Conservation (phyloP, 2,888 invertebrate species). For the Cephalotes varians region DNA sequence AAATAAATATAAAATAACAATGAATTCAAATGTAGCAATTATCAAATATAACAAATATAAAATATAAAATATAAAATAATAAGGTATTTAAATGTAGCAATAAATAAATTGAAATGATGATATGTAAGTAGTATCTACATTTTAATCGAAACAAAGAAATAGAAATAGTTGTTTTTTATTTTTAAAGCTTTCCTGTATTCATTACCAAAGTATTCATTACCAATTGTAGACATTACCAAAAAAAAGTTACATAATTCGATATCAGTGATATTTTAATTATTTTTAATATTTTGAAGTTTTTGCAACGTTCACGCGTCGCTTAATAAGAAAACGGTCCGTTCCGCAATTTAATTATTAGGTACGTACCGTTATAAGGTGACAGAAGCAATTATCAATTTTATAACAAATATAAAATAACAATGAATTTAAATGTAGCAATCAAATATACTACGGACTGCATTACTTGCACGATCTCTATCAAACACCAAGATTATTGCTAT, state of each 20-base stretch:
- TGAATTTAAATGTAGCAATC: neutral
- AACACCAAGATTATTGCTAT: neutral
- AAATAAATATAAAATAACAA: neutral
- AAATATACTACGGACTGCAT: neutral
- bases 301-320: neutral
- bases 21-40: neutral
- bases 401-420: neutral
- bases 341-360: slow-evolving; percentile 30
- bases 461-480: neutral
- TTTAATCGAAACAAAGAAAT: neutral
- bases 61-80: too few relatives aligned
- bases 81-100: too few relatives aligned
- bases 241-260: neutral
- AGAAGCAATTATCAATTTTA: too few relatives aligned
- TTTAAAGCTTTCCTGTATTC: neutral
- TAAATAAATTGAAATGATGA: neutral
- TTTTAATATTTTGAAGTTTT: slow-evolving; percentile 5
- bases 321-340: neutral
- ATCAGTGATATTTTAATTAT: too few relatives aligned
- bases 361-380: neutral
- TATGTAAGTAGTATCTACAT: neutral
- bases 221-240: neutral
- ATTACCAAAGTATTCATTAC: too few relatives aligned
- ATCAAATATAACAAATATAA: too few relatives aligned
- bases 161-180: neutral